A percentile compares a stretch with the other conserved stretches of the same genome.
phyloP scores from a whole-genome alignment of 2,888 invertebrate genomes.

The Nezara viridula region DNA sequence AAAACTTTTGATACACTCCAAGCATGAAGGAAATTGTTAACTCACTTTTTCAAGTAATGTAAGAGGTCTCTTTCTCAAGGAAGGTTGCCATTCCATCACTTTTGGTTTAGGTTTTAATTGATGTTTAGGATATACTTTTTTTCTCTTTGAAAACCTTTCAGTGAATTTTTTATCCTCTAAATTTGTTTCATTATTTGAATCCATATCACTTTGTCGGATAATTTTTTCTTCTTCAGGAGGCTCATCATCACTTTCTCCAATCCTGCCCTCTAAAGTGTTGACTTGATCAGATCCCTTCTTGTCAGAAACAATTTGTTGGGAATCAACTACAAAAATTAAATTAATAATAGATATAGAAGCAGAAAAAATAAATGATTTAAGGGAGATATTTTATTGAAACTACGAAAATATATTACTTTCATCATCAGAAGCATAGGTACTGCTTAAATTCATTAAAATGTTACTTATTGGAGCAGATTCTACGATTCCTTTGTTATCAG shows the following conservation, averaged over 20 bases:
- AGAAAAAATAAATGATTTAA: neutral
- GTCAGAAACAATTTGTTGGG: neutral
- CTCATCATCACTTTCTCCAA: slow-evolving; percentile 59
- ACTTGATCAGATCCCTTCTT: neutral
- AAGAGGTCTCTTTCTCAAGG: slow-evolving; percentile 55
- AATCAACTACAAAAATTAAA: neutral
- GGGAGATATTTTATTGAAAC: neutral
- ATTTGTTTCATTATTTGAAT: neutral
- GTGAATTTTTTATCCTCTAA: neutral
- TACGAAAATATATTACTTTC: slow-evolving; percentile 57
- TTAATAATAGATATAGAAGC: neutral
- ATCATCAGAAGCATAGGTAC: slow-evolving; percentile 62
- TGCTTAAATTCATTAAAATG: slow-evolving; percentile 61
- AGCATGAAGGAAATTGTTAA: too few species aligned
- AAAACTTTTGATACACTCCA: too few species aligned
- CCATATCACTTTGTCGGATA: neutral
- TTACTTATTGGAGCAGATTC: slow-evolving; percentile 52
- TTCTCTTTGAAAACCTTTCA: neutral
- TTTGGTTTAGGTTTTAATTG: neutral
- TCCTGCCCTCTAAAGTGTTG: neutral
- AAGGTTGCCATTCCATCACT: slow-evolving; percentile 41
- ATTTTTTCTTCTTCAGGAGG: slow-evolving; percentile 52
- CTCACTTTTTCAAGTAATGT: slow-evolving; percentile 64
- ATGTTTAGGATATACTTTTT: slow-evolving; percentile 7
- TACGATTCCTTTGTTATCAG: slow-evolving; percentile 13